Percentiles rank a stretch among this genome's conserved stretches.
Evolutionary conservation across 2,113 vertebrate species (phyloP).

Genomic region (Macquaria ambigua): DNA sequence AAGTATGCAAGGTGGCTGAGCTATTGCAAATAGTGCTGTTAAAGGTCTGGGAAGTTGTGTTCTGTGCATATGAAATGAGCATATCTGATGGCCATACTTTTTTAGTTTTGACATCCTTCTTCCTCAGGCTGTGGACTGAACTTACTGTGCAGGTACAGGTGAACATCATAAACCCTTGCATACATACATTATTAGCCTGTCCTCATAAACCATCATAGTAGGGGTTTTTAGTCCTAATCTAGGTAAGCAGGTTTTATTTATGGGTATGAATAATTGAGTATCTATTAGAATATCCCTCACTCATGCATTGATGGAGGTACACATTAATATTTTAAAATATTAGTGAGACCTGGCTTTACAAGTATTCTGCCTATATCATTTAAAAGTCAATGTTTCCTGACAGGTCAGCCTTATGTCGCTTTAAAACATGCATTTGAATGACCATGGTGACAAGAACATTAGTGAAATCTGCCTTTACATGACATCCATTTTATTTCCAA

Average conservation of each 20-base stretch:
- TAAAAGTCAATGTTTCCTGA: slow-evolving; percentile 84
- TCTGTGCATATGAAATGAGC: slow-evolving; percentile 47
- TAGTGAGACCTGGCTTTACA: slow-evolving; percentile 83
- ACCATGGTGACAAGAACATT: slow-evolving; percentile 71
- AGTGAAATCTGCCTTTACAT: slow-evolving; percentile 79
- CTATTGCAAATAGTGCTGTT: slow-evolving; percentile 5
- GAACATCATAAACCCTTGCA: slow-evolving; percentile 66
- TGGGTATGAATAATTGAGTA: slow-evolving; percentile 85
- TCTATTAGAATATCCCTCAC: slow-evolving; percentile 83
- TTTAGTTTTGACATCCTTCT: slow-evolving; percentile 39
- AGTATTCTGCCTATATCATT: slow-evolving; percentile 81
- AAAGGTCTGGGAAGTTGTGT: slow-evolving; percentile 45
- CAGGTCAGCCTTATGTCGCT: slow-evolving; percentile 68
- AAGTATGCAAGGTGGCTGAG: slow-evolving; percentile 15
- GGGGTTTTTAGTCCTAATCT: slow-evolving; percentile 73
- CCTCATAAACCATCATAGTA: slow-evolving; percentile 55
- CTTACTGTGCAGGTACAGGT: slow-evolving; percentile 63
- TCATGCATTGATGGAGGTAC: slow-evolving; percentile 82
- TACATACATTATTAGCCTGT: slow-evolving; percentile 71
- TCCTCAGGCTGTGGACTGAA: slow-evolving; percentile 30
- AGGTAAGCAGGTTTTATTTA: slow-evolving; percentile 85
- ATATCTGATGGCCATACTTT: slow-evolving; percentile 37
- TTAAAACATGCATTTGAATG: slow-evolving; percentile 79
- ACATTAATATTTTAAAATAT: slow-evolving; percentile 87
- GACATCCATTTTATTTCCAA: slow-evolving; percentile 73